A percentile compares a stretch with the other conserved stretches of the same genome.
Conservation (phyloP, 2,113 vertebrate genomes). For the Alethe castanea region DNA sequence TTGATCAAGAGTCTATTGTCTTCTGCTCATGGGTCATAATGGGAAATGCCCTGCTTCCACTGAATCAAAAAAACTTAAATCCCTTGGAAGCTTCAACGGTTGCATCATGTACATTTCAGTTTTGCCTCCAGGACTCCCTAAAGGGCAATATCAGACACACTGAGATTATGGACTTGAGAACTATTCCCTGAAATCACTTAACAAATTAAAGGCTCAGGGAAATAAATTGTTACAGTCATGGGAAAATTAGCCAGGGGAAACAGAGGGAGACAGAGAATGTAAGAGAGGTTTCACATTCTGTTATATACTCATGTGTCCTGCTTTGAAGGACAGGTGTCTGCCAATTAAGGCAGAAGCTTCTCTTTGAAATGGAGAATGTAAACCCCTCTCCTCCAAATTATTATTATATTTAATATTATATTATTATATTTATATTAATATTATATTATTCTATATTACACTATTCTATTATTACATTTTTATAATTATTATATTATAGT, state of each 20-base stretch:
- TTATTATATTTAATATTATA: too few relatives aligned
- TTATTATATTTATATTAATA: too few relatives aligned
- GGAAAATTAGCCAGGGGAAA: not conserved
- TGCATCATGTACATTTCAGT: not conserved
- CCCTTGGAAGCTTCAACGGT: not conserved
- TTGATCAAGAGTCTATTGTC: not conserved
- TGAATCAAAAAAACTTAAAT: not conserved
- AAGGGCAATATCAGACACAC: not conserved
- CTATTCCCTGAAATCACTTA: not conserved
- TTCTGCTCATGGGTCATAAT: not conserved
- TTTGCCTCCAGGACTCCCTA: not conserved
- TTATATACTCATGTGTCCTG: too few relatives aligned
- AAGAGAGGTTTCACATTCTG: not conserved
- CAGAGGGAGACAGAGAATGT: not conserved
- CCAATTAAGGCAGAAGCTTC: too few relatives aligned
- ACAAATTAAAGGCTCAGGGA: accelerated
- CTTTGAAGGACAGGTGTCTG: too few relatives aligned
- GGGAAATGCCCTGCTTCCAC: not conserved
- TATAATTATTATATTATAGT: too few relatives aligned
- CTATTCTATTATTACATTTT: too few relatives aligned
- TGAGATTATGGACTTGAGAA: not conserved
- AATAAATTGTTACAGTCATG: not conserved
- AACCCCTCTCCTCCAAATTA: too few relatives aligned
- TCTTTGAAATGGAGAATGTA: too few relatives aligned
- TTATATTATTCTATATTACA: too few relatives aligned